phyloP scores from a whole-genome alignment of 2,113 vertebrate species.

The Ascaphus truei region DNA sequence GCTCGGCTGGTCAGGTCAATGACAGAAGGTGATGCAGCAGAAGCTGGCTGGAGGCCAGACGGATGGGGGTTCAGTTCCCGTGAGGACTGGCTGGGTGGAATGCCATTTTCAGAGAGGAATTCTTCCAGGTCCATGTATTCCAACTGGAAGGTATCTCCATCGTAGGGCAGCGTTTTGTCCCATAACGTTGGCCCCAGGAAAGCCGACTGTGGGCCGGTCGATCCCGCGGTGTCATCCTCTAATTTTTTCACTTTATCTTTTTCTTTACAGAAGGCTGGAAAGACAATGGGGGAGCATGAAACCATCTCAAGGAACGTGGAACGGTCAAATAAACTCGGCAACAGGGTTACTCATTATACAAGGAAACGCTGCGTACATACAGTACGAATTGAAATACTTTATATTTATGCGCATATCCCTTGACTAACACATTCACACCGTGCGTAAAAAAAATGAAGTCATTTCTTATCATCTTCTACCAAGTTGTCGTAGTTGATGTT shows the following conservation, averaged over 20 bases:
- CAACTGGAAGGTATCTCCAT: conserved; percentile 94
- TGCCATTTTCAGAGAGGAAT: conserved; percentile 96
- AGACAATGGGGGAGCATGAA: not conserved
- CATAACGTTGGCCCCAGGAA: conserved; percentile 95
- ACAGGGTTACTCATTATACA: too few species aligned
- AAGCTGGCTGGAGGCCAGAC: conserved; percentile 63
- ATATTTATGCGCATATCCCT: too few species aligned
- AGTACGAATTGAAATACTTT: too few species aligned
- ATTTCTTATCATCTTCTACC: too few species aligned
- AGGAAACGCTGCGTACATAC: too few species aligned
- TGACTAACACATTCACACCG: too few species aligned
- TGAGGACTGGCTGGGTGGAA: conserved; percentile 83
- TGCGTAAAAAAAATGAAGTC: too few species aligned
- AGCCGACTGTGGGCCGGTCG: conserved; percentile 84
- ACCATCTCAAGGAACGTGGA: too few species aligned
- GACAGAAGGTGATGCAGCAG: conserved; percentile 71
- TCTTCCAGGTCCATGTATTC: conserved; percentile 99
- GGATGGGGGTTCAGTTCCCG: conserved; percentile 72
- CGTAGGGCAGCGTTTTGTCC: conserved; percentile 97
- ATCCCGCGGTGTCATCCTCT: conserved; percentile 78
- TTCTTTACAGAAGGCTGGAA: conserved; percentile 83
- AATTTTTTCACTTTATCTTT: conserved; percentile 93
- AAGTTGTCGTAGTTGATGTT: too few species aligned
- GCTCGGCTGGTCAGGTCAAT: conserved; percentile 89
- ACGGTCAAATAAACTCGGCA: too few species aligned